Conservation (phyloP, 2,888 invertebrate genomes). For the Drosophila paracracens region DNA sequence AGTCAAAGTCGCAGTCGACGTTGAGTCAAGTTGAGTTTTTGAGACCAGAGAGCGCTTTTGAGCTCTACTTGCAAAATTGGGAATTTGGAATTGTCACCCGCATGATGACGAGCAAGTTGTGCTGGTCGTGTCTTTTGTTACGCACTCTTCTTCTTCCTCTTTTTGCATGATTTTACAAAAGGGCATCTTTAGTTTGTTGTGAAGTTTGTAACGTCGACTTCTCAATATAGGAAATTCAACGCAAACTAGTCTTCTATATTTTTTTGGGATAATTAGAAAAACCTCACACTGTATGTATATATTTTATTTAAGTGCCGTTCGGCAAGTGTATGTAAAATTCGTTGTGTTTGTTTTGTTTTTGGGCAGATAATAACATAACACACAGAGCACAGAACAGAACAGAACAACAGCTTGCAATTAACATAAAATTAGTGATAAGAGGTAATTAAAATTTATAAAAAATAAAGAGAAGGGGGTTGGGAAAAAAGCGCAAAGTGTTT, state of each 20-base stretch:
- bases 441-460: slow-evolving; percentile 70
- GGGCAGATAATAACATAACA: slow-evolving; percentile 38
- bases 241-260: neutral
- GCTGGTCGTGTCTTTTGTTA: slow-evolving; percentile 59
- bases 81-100: slow-evolving; percentile 65
- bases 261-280: neutral
- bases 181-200: neutral
- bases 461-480: neutral
- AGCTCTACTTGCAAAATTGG: slow-evolving; percentile 44
- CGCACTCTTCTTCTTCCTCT: slow-evolving; percentile 6
- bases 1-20: slow-evolving; percentile 10
- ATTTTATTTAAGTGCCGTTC: neutral
- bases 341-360: slow-evolving; percentile 22
- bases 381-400: slow-evolving; percentile 30
- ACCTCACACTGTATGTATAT: neutral
- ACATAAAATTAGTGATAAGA: slow-evolving; percentile 82
- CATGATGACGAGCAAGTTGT: slow-evolving; percentile 52
- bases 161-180: neutral
- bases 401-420: slow-evolving; percentile 76
- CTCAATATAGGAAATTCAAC: neutral
- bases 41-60: slow-evolving; percentile 14
- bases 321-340: slow-evolving; percentile 4
- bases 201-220: neutral
- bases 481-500: slow-evolving; percentile 54
- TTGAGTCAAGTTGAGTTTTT: slow-evolving; percentile 20